These are phyloP conservation scores for Monoplex corrugatus DNA, from an alignment of 2,888 invertebrate genomes.

Conservation along the genomic window DNA sequence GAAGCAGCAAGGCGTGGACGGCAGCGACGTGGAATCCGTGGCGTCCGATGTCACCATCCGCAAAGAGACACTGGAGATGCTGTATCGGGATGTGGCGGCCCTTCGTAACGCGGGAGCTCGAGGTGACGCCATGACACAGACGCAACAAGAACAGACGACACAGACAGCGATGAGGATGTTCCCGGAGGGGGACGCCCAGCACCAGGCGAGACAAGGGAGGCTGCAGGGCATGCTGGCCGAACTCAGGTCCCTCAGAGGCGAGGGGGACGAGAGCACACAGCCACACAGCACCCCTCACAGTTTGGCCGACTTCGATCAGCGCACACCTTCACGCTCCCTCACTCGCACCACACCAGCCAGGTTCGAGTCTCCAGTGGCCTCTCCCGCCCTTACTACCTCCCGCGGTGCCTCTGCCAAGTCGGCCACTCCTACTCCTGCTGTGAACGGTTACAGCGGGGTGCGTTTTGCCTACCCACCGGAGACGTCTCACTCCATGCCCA, in stretches of 20 bases:
- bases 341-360: slow-evolving; percentile 66
- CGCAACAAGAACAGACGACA: slow-evolving; percentile 70
- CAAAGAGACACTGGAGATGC: slow-evolving; percentile 66
- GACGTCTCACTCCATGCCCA: slow-evolving; percentile 42
- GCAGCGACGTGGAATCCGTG: slow-evolving; percentile 66
- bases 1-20: slow-evolving; percentile 69
- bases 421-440: not conserved
- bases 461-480: slow-evolving; percentile 36
- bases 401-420: not conserved
- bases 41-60: slow-evolving; percentile 68
- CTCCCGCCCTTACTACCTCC: slow-evolving; percentile 36
- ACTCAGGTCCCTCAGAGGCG: slow-evolving; percentile 68
- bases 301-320: slow-evolving; percentile 54
- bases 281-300: slow-evolving; percentile 53
- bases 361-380: slow-evolving; percentile 59
- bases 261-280: slow-evolving; percentile 61
- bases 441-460: slow-evolving; percentile 51
- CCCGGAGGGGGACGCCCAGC: slow-evolving; percentile 69
- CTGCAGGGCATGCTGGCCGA: slow-evolving; percentile 71
- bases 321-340: slow-evolving; percentile 59
- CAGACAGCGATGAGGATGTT: slow-evolving; percentile 72
- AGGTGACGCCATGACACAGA: slow-evolving; percentile 70
- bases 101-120: slow-evolving; percentile 67
- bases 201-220: slow-evolving; percentile 68
- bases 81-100: slow-evolving; percentile 69